A percentile compares a stretch with the other conserved stretches of the same genome.
Evolutionary conservation across 2,888 invertebrate genomes (phyloP).

Genomic region (Bugula neritina): DNA sequence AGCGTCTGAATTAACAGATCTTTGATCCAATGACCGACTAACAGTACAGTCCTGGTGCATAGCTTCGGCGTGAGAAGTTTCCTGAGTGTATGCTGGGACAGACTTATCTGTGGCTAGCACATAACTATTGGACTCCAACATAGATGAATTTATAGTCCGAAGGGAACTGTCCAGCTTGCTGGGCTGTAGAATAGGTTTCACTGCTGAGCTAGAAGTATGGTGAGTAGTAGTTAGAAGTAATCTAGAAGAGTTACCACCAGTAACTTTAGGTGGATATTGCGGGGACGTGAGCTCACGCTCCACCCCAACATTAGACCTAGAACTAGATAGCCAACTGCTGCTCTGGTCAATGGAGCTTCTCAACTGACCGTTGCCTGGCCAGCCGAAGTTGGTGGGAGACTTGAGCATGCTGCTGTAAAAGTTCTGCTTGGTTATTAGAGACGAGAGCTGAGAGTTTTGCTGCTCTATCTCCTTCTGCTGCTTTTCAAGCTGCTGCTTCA

Average conservation of each 20-base stretch:
- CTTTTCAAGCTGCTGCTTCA: neutral
- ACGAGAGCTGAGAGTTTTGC: neutral
- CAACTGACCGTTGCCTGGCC: neutral
- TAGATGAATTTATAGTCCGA: neutral
- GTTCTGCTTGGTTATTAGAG: neutral
- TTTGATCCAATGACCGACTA: too few relatives aligned
- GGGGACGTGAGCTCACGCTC: too few relatives aligned
- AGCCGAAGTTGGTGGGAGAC: neutral
- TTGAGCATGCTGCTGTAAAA: neutral
- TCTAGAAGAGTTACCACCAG: neutral
- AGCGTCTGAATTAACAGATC: too few relatives aligned
- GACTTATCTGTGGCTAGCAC: neutral
- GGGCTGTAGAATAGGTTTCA: neutral
- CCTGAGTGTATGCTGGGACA: neutral
- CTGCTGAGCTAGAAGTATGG: neutral
- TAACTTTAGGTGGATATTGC: neutral
- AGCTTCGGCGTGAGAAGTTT: too few relatives aligned
- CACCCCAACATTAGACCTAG: too few relatives aligned
- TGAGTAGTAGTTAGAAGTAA: neutral
- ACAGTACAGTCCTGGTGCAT: too few relatives aligned
- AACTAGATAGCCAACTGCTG: too few relatives aligned
- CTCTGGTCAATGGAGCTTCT: too few relatives aligned
- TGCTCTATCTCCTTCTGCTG: conserved; percentile 1
- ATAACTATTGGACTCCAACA: neutral
- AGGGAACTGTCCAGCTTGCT: conserved; percentile 7